A percentile compares a stretch with the other conserved stretches of the same genome.
Conservation (phyloP, 2,113 vertebrate species). For the Dicerorhinus sumatrensis region DNA sequence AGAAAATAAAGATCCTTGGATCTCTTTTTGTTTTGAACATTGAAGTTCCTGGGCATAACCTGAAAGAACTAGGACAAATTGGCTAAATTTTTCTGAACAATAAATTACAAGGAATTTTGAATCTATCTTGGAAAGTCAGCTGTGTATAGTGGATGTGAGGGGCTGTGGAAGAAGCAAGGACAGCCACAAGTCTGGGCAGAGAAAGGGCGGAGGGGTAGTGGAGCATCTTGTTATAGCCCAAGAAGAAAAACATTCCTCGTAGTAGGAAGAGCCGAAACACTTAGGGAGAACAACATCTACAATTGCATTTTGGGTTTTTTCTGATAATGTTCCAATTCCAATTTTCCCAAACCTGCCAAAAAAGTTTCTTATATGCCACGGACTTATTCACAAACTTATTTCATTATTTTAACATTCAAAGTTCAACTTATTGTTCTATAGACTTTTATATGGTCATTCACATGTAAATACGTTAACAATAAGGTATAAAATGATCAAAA, state of each 20-base stretch:
- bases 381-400: background rate
- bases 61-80: background rate
- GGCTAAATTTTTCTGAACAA: background rate
- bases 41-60: background rate
- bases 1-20: background rate
- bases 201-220: background rate
- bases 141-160: background rate
- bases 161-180: background rate
- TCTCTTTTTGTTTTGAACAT: background rate
- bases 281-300: background rate
- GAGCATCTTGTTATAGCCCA: background rate
- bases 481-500: background rate
- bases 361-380: background rate
- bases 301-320: background rate
- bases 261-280: background rate
- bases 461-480: background rate
- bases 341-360: background rate
- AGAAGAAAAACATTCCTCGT: background rate
- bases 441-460: background rate
- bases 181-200: background rate
- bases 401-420: constrained; percentile 9
- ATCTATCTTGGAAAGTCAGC: background rate
- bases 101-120: background rate
- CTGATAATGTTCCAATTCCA: background rate
- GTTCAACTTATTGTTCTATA: background rate